Base-by-base conservation (phyloP, 2,888 invertebrate species). In the Eustalomyia histrio region DNA sequence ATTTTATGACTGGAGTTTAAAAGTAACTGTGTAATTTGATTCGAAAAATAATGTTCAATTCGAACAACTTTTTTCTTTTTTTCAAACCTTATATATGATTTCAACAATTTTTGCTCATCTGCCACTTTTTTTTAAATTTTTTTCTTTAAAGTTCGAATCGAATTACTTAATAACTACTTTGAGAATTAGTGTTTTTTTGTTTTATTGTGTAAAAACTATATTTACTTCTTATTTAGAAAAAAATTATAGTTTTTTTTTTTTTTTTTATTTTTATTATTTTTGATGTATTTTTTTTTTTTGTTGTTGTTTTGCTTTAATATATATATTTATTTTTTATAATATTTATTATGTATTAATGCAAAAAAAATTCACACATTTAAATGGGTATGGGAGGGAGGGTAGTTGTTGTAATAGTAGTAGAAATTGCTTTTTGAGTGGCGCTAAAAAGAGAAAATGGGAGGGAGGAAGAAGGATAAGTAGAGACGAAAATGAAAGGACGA, bases 271-370 rank as follows among this genome's bases (percentile, higher is more conserved):
- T 80, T 76, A 67, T 80, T 80, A 72, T 52, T 47, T 12, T 61
- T 65, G 55, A 43, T 67, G 50, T 60, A 75, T 58, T 65, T 60
- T 75, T 69, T 71, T 73, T 75, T 86, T 83, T 86, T 84, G 85
- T 86, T 86, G 76, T 83, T 84, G 83, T 83, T 83, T 82, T 65
- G 78, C 78, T 81, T 81, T 83, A 83, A 82, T 83, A 83, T 87
- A 85, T 87, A 84, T 85, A 85, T 86, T 84, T 83, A 80, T 84
- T 86, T 85, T 88, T 88, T 89, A 86, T 88, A 88, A 80, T 83
- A 88, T 87, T 88, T 87, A 87, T 88, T 88, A 87, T 86, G 85
- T 87, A 78, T 86, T 87, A 88, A 88, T 88, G 88, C 88, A 88
- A 89, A 88, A 85, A 88, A 87, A 74, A 61, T 83, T 87, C 84